Percentiles rank a stretch among this genome's conserved stretches.
Evolutionary conservation across 2,888 invertebrate species (phyloP).

Genomic region (Cheilosia soror): DNA sequence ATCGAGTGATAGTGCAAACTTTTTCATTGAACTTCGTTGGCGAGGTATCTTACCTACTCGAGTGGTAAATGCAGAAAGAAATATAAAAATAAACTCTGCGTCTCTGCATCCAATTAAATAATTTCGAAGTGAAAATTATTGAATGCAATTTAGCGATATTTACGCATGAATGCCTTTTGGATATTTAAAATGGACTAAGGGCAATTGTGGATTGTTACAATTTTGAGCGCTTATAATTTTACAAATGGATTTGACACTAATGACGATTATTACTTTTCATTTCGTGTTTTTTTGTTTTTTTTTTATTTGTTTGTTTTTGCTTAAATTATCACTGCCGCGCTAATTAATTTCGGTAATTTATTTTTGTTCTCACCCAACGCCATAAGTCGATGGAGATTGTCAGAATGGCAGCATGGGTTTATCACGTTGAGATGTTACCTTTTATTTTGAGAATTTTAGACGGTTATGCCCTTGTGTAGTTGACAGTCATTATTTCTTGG

Average conservation of each 20-base stretch:
- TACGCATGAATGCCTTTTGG: neutral
- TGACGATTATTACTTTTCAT: slow-evolving; percentile 25
- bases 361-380: neutral
- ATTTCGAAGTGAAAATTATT: slow-evolving; percentile 25
- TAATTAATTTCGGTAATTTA: slow-evolving; percentile 27
- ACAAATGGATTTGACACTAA: slow-evolving; percentile 12
- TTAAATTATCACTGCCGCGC: neutral
- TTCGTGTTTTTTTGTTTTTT: neutral
- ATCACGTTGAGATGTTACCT: neutral
- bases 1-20: slow-evolving; percentile 53
- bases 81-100: neutral
- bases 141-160: slow-evolving; percentile 25
- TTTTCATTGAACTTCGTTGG: neutral
- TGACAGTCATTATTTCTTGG: slow-evolving; percentile 3
- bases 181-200: neutral
- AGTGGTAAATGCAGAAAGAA: neutral
- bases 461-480: neutral
- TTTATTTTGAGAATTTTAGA: neutral
- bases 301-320: neutral
- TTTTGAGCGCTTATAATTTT: neutral
- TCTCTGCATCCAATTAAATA: slow-evolving; percentile 48
- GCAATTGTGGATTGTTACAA: neutral
- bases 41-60: no score
- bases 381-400: neutral
- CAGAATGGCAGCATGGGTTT: neutral